A percentile compares a stretch with the other conserved stretches of the same genome.
Evolutionary conservation across 2,888 invertebrate genomes (phyloP).

Genomic region (Opisthograptis luteolata): DNA sequence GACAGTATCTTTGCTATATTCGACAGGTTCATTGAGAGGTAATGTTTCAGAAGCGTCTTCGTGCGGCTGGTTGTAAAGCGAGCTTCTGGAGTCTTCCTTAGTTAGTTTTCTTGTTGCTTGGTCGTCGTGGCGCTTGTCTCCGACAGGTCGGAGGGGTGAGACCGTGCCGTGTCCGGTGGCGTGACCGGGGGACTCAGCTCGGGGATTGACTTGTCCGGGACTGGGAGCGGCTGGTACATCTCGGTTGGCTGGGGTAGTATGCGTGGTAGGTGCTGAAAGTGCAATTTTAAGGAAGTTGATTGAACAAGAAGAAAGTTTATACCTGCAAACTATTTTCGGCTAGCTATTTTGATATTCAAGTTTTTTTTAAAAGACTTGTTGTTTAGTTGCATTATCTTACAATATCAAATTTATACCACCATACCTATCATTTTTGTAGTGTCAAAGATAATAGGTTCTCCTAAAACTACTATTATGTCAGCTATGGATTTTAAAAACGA

Average conservation of each 20-base stretch:
- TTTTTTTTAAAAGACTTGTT: too few relatives aligned
- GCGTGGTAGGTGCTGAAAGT: slow-evolving; percentile 73
- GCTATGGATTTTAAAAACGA: too few relatives aligned
- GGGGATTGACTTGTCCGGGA: slow-evolving; percentile 70
- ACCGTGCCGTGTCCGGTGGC: slow-evolving; percentile 57
- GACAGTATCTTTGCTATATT: slow-evolving; percentile 12
- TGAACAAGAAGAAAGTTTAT: neutral
- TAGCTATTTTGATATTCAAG: too few relatives aligned
- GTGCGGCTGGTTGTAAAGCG: slow-evolving; percentile 33
- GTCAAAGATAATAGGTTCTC: too few relatives aligned
- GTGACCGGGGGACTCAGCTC: slow-evolving; percentile 74
- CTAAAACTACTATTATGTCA: too few relatives aligned
- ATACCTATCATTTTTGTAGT: too few relatives aligned
- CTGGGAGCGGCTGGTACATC: slow-evolving; percentile 62
- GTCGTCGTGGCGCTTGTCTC: slow-evolving; percentile 45
- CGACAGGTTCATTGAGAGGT: slow-evolving; percentile 6
- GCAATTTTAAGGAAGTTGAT: neutral
- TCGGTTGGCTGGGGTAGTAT: slow-evolving; percentile 66
- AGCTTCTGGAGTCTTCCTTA: slow-evolving; percentile 45
- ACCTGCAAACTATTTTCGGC: too few relatives aligned
- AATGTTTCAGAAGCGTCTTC: slow-evolving; percentile 20
- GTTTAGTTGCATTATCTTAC: too few relatives aligned
- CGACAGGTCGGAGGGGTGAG: slow-evolving; percentile 49
- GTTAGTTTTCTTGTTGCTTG: slow-evolving; percentile 52
- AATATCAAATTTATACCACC: too few relatives aligned